These are phyloP conservation scores for Lutjanus erythropterus DNA, from an alignment of 2,113 vertebrate species.

Conservation along the genomic window DNA sequence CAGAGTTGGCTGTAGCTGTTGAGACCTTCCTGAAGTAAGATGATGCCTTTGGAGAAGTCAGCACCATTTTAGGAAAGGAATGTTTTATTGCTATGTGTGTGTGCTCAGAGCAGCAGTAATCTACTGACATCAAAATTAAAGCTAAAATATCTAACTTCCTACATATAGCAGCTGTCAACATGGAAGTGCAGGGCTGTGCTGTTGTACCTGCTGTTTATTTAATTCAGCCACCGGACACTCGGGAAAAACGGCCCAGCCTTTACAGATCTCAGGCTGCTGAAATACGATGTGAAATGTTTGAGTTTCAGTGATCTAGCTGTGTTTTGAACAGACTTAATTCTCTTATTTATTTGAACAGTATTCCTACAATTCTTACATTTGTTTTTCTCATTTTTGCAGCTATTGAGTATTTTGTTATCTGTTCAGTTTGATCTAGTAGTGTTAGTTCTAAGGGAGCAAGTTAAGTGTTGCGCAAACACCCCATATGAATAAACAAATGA, in stretches of 20 bases:
- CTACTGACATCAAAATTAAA: background rate
- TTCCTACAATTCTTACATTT: background rate
- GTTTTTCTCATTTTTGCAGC: background rate
- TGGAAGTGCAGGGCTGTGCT: background rate
- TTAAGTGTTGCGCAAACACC: too few relatives aligned
- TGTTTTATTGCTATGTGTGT: background rate
- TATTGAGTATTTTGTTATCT: background rate
- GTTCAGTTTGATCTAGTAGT: background rate
- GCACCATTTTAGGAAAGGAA: background rate
- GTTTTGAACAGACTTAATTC: background rate
- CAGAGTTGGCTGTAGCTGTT: background rate
- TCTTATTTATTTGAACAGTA: constrained; percentile 15
- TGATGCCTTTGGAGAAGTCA: background rate
- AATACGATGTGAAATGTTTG: background rate
- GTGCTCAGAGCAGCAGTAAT: background rate
- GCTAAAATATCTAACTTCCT: background rate
- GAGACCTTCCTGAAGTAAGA: background rate
- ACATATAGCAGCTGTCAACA: background rate
- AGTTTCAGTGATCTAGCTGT: background rate
- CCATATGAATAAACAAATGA: background rate
- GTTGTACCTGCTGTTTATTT: background rate
- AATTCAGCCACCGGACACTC: background rate
- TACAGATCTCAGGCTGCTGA: background rate
- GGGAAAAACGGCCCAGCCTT: background rate
- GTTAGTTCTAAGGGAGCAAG: background rate